A percentile compares a stretch with the other conserved stretches of the same genome.
These are phyloP conservation scores for Netelia inedita DNA, from an alignment of 2,888 invertebrate species.

Conservation along the genomic window DNA sequence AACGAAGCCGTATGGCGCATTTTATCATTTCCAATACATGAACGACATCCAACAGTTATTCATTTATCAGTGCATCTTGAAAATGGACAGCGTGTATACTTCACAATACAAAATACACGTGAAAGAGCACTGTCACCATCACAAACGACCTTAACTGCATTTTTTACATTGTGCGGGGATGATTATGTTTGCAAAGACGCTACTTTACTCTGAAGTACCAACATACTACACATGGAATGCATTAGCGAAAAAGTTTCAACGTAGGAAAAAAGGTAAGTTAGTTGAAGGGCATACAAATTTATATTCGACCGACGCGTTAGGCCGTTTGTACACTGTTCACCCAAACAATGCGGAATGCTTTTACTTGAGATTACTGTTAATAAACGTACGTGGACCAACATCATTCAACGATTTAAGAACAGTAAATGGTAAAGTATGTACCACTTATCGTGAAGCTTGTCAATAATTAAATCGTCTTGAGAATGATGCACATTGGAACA, in stretches of 20 bases:
- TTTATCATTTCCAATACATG: constrained; percentile 72
- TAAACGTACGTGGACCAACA: constrained; percentile 73
- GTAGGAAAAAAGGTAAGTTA: constrained; percentile 1
- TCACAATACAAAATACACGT: constrained; percentile 18
- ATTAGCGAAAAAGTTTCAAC: neutral
- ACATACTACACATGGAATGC: constrained; percentile 68
- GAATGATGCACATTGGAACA: constrained; percentile 76
- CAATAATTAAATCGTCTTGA: constrained; percentile 71
- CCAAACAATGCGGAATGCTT: constrained; percentile 71
- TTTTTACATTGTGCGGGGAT: constrained; percentile 78
- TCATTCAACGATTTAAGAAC: constrained; percentile 73
- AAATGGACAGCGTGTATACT: constrained; percentile 75
- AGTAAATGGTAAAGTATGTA: constrained; percentile 70
- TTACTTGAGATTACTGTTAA: too few species aligned
- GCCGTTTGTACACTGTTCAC: constrained; percentile 75
- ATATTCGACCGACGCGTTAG: constrained; percentile 66
- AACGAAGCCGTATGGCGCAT: constrained; percentile 74
- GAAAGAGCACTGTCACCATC: neutral
- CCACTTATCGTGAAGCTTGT: constrained; percentile 72
- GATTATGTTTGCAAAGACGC: constrained; percentile 79
- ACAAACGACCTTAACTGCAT: constrained; percentile 73
- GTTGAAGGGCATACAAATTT: constrained; percentile 48
- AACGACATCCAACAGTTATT: constrained; percentile 75
- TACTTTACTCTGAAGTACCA: constrained; percentile 75
- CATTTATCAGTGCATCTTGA: constrained; percentile 76